Percentiles rank a stretch among this genome's conserved stretches.
Conservation (phyloP, 1,140 invertebrate species). For the Drosophila subobscura region DNA sequence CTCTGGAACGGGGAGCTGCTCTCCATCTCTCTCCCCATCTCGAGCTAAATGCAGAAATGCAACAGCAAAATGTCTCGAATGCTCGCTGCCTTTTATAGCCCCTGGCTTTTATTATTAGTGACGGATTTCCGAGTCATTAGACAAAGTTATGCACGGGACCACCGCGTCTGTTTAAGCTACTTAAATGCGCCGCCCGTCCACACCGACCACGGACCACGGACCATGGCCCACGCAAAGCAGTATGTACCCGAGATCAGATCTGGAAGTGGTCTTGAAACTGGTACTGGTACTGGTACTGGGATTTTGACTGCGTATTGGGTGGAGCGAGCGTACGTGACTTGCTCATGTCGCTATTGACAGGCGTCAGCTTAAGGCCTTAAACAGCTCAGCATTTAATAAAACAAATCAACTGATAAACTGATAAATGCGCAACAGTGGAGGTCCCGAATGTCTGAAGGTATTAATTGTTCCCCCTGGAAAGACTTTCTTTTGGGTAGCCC, state of each 20-base stretch:
- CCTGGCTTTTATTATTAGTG: slow-evolving; percentile 79
- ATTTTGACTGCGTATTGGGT: too few relatives aligned
- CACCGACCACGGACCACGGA: slow-evolving; percentile 7
- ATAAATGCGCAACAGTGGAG: slow-evolving; percentile 46
- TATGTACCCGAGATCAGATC: slow-evolving; percentile 9
- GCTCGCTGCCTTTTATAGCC: slow-evolving; percentile 74
- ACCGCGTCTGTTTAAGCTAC: slow-evolving; percentile 81
- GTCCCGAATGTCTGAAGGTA: slow-evolving; percentile 44
- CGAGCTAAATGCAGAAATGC: slow-evolving; percentile 54
- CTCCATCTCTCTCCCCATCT: slow-evolving; percentile 1
- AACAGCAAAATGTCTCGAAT: slow-evolving; percentile 66
- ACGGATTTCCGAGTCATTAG: slow-evolving; percentile 83
- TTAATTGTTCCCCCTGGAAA: slow-evolving; percentile 48
- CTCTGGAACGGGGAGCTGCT: too few relatives aligned
- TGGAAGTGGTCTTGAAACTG: slow-evolving; percentile 5
- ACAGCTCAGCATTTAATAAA: slow-evolving; percentile 75
- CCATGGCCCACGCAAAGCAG: slow-evolving; percentile 13
- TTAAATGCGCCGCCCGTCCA: slow-evolving; percentile 72
- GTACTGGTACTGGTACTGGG: not conserved
- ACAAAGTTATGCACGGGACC: slow-evolving; percentile 81
- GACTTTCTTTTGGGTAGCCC: slow-evolving; percentile 21
- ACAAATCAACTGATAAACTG: slow-evolving; percentile 67
- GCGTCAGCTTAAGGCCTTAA: slow-evolving; percentile 60
- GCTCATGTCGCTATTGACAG: slow-evolving; percentile 78
- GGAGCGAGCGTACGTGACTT: slow-evolving; percentile 43